Base-by-base conservation (phyloP, 2,113 vertebrate species). In the Aplodontia rufa region DNA sequence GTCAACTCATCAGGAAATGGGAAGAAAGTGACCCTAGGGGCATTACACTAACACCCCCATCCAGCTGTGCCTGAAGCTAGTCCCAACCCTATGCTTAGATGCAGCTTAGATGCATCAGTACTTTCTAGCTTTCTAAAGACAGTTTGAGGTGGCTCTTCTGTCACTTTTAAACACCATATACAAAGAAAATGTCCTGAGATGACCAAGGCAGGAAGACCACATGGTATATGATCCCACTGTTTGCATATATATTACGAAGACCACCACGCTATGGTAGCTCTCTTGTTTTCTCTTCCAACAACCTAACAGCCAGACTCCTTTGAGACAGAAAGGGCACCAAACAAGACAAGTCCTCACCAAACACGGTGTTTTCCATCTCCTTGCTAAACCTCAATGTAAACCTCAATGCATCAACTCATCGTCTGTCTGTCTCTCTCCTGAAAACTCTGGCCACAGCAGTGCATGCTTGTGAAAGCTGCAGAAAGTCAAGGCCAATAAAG, bases 61-160 rank as follows among this genome's bases (percentile, higher is more conserved):
- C 17, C 40, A 75, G 76, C 11, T 11, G 3, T 19, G 13, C 24
- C 53, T 68, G 22, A 69, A 62, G 30, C 5, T 42, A 49, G 20
- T 11, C 11, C 12, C 24, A 9, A 4, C 7, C 3, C 30, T 7
- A 5, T 0, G 12, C 8, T 3, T 0, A n/a, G n/a, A n/a, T 3
- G 60, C 64, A 12, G 69, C 79, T 37, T 40, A 0, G 1, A 8
- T 1, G 7, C 42, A 47, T 55, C 87, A 60, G 20, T 14, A 22
- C n/a, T 16, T 28, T 51, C 14, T 45, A 20, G 5, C 53, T 93
- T 84, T 62, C 53, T 68, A n/a, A 82, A 26, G 69, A 51, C 22
- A 53, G 19, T 42, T 12, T 1, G 8, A n/a, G 28, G 20, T 37
- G 69, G 51, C 20, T 24, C 35, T 40, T 42, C 22, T 60, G 37